Conservation (phyloP, 92 coral and sea anemone species). For the Phenganax marumi region DNA sequence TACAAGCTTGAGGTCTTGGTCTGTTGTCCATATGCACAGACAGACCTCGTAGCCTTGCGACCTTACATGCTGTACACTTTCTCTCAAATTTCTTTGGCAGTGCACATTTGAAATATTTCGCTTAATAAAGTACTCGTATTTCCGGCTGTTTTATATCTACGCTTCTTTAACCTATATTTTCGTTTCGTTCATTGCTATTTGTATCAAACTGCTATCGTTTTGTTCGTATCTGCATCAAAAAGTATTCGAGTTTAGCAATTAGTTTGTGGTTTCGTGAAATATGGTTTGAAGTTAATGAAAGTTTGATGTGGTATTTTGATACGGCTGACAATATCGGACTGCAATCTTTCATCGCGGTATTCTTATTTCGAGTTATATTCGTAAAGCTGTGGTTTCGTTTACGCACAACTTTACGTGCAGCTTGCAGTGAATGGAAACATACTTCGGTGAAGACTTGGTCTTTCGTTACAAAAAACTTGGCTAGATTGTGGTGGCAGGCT, state of each 20-base stretch:
- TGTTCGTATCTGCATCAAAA: neutral
- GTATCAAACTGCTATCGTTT: neutral
- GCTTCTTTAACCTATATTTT: neutral
- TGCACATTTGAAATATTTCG: slow-evolving; percentile 23
- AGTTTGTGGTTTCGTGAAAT: neutral
- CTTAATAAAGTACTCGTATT: neutral
- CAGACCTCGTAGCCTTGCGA: neutral
- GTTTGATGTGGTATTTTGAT: slow-evolving; percentile 17
- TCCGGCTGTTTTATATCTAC: slow-evolving; percentile 37
- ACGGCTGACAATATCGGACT: neutral
- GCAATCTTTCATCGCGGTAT: neutral
- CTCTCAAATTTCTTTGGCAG: slow-evolving; percentile 24
- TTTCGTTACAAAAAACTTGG: no score
- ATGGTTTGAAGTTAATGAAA: neutral
- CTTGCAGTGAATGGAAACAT: no score
- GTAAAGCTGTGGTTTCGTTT: no score
- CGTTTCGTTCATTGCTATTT: neutral
- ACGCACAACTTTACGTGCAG: no score
- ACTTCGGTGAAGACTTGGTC: no score
- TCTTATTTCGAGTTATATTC: no score
- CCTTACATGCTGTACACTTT: neutral
- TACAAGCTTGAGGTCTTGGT: neutral
- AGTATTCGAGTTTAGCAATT: slow-evolving; percentile 1
- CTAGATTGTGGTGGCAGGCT: no score
- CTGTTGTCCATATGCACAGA: neutral